phyloP scores from a whole-genome alignment of 1,140 invertebrate genomes.

The Drosophila sp. region DNA sequence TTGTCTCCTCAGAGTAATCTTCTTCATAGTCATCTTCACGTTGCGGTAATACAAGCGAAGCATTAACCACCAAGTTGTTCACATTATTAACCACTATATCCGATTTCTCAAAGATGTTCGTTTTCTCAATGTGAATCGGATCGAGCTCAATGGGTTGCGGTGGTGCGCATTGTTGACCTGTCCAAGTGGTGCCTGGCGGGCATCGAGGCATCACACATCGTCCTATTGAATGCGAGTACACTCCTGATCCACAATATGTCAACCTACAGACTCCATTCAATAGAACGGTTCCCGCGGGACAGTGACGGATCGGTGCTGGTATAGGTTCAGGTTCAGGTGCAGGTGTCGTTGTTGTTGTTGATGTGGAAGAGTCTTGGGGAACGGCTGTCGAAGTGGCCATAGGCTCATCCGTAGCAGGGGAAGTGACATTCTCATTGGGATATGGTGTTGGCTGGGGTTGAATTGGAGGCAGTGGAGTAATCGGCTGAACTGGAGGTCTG shows the following conservation, averaged over 20 bases:
- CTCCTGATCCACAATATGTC: constrained; percentile 50
- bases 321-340: constrained; percentile 16
- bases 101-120: constrained; percentile 4
- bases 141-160: constrained; percentile 32
- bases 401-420: too few species aligned
- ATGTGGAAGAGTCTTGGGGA: background rate
- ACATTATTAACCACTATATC: constrained; percentile 54
- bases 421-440: too few species aligned
- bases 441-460: too few species aligned
- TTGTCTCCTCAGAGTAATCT: constrained; percentile 24
- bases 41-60: constrained; percentile 46
- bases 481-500: constrained; percentile 1
- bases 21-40: constrained; percentile 39
- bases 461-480: too few species aligned
- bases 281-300: constrained; percentile 55
- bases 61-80: constrained; percentile 63
- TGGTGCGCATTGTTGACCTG: constrained; percentile 45
- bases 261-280: constrained; percentile 50
- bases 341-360: constrained; percentile 13
- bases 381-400: too few species aligned
- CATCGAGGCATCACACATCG: constrained; percentile 53
- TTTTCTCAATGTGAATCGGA: constrained; percentile 52
- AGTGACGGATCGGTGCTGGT: constrained; percentile 40
- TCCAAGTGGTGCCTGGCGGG: constrained; percentile 64
- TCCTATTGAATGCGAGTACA: constrained; percentile 25